Base-by-base conservation (phyloP, 2,797 vertebrate species). In the Paguma larvata region DNA sequence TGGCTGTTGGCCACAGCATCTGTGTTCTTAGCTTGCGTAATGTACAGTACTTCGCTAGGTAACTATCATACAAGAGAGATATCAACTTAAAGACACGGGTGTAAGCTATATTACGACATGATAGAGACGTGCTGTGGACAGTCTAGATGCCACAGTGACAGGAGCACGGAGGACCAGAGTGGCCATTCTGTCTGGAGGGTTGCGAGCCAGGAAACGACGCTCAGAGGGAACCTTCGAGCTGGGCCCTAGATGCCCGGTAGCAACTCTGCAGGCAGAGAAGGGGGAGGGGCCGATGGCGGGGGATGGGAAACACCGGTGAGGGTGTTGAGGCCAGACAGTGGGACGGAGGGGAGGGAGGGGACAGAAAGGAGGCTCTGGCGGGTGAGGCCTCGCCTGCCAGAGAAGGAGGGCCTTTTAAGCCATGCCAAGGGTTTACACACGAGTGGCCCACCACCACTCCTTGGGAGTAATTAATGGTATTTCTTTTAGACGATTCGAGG, bases 371-470 rank as follows among this genome's bases (percentile, higher is more conserved):
- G 88, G 78, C 48, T 79, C 11, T 73, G 19, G 11, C 27, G 14
- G 9, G 5, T 1, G 2, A 21, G 38, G 56, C 65, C 73, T 6
- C 15, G 38, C 19, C 23, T 18, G 41, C 72, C 38, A 1, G 3
- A 59, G 73, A 46, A 41, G 59, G 63, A 46, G 13, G 21, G 15
- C 62, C 32, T 44, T 7, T 59, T 2, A 19, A 87, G 83, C 73
- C 30, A 5, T 0, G n/a, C 90, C 21, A 1, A 6, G 44, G n/a
- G 21, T 14, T 23, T 13, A 6, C n/a, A 4, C 5, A 0, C 0
- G 25, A 44, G 30, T 7, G 68, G 59, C 67, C 18, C 5, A 68
- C 15, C 19, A 4, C 72, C 21, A 12, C 18, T 77, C 77, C 30
- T 5, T 2, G 65, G 34, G 73, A 46, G 8, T 41, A 23, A 65